Evolutionary conservation across 1,140 invertebrate species (phyloP).

Genomic region (Pseudomyrmex concolor): DNA sequence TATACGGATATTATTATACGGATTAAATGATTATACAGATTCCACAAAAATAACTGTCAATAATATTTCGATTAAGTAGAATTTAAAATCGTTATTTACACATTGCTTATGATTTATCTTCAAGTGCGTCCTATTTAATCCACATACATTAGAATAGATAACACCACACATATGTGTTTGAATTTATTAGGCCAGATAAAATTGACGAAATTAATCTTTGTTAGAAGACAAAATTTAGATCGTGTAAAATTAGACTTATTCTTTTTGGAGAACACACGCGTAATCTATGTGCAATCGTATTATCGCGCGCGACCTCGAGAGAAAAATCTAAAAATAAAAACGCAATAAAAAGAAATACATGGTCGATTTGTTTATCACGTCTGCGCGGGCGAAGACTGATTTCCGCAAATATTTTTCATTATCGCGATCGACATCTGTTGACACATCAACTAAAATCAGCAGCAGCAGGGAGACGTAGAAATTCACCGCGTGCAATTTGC

Average conservation of each 20-base stretch:
- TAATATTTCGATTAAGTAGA: not conserved
- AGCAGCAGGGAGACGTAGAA: constrained; percentile 16
- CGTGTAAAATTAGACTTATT: too few species aligned
- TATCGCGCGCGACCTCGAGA: not conserved
- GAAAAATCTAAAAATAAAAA: not conserved
- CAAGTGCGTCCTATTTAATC: not conserved
- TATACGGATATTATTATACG: too few species aligned
- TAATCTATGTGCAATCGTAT: not conserved
- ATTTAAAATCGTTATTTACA: not conserved
- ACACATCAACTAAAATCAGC: not conserved
- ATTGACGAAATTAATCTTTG: constrained; percentile 10
- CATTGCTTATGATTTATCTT: too few species aligned
- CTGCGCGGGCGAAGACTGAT: not conserved
- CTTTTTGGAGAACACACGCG: too few species aligned
- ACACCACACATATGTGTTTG: not conserved
- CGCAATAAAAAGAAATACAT: not conserved
- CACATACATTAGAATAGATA: not conserved
- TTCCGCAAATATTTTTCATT: constrained; percentile 17
- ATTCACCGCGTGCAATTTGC: constrained; percentile 32
- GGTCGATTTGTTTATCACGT: not conserved
- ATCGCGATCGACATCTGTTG: not conserved
- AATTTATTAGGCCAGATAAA: not conserved
- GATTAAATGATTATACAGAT: too few species aligned
- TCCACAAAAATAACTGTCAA: too few species aligned
- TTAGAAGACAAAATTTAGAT: too few species aligned